Conservation (phyloP, 2,113 vertebrate species). For the Brachypodius melanocephalos region DNA sequence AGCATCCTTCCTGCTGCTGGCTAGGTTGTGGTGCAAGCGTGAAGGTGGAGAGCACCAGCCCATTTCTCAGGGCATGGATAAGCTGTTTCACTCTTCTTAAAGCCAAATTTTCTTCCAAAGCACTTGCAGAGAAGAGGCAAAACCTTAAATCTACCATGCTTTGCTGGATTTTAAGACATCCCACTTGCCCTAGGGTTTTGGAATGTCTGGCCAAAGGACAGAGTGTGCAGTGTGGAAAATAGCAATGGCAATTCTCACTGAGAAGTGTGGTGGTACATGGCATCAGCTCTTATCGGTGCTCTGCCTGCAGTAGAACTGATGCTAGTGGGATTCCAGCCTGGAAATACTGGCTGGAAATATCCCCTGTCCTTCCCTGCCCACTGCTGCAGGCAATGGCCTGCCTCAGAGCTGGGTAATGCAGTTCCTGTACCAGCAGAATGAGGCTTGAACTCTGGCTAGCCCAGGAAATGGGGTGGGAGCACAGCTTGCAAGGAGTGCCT, state of each 20-base stretch:
- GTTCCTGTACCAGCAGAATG: not conserved
- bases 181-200: not conserved
- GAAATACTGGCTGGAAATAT: not conserved
- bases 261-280: not conserved
- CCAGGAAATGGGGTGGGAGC: not conserved
- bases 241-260: not conserved
- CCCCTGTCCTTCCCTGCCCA: rapidly evolving
- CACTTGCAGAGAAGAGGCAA: not conserved
- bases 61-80: not conserved
- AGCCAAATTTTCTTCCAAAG: not conserved
- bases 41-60: not conserved
- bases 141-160: not conserved
- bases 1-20: conserved; percentile 4
- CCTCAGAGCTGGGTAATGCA: not conserved
- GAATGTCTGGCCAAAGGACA: not conserved
- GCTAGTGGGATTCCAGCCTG: not conserved
- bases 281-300: rapidly evolving
- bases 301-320: not conserved
- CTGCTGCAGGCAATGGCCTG: not conserved
- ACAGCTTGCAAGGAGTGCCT: not conserved
- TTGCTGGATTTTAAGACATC: not conserved
- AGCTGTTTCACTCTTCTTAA: rapidly evolving
- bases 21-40: not conserved
- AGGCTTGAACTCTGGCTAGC: not conserved
- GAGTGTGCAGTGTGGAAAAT: not conserved